Base-by-base conservation (phyloP, 2,797 vertebrate species). In the Neosilurus hyrtlii region DNA sequence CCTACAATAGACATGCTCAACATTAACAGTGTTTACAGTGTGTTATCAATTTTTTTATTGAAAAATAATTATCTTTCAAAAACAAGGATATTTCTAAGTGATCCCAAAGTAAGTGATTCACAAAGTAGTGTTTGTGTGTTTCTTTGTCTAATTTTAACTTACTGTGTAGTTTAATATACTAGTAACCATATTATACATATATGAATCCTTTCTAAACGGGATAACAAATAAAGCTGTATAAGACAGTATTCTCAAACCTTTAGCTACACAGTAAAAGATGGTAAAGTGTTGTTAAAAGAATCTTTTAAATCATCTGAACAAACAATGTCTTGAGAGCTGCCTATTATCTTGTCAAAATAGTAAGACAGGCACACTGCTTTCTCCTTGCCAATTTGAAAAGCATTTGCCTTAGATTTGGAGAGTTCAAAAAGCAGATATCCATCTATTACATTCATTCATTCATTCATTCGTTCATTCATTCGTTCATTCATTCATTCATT, bases 341-440 rank as follows among this genome's bases (percentile, higher is more conserved):
- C 37, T 79, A 71, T 71, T 61, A 78, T 83, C 82, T 51, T 71
- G 66, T 78, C 66, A 37, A 54, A 79, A 63, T 37, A 54, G 26
- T 54, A 78, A 4, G 52, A 59, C 30, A 14, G 10, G 11, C 35
- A 82, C 2, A 24, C 52, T 1, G 15, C 2, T n/a, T 59, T 77
- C 62, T 43, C 20, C 62, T 59, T 30, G n/a, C 65, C 56, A 22
- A 22, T 59, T 70, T 59, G 49, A n/a, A 82, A 82, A 68, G 63
- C 20, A 1, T 70, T 77, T 68, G 15, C 49, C 61, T 37, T 49
- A 52, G 52, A 65, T 66, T 49, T 57, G 26, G 12, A 57, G 37
- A 56, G 56, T 22, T 79, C 63, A 79, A 37, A 8, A 8, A 62
- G 35, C 54, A 70, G n/a, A 10, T 52, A 75, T 57, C 43, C 20